phyloP scores from a whole-genome alignment of 2,797 vertebrate genomes.

The Alosa sapidissima region DNA sequence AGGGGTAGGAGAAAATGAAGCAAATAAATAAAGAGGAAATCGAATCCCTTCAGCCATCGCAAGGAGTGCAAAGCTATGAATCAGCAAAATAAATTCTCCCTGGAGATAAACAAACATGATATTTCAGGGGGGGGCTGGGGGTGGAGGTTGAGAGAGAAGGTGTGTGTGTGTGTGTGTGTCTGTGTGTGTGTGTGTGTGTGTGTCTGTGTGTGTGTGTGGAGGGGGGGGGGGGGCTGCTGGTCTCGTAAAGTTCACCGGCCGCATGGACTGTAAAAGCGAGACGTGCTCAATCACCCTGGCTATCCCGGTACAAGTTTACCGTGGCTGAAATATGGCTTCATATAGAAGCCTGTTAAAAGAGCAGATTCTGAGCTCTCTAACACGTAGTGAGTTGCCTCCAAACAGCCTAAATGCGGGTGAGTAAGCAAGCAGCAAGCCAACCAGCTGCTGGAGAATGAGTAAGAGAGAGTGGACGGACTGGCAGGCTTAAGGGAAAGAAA shows the following conservation, averaged over 20 bases:
- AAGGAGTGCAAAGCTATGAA: slow-evolving; percentile 70
- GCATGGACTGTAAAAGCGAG: slow-evolving; percentile 66
- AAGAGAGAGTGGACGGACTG: background rate
- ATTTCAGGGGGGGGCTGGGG: slow-evolving; percentile 67
- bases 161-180: no score
- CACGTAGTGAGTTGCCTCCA: slow-evolving; percentile 47
- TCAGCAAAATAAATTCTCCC: slow-evolving; percentile 78
- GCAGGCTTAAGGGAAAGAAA: background rate
- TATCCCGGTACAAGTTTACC: slow-evolving; percentile 56
- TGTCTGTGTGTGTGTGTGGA: background rate
- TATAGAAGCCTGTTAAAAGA: slow-evolving; percentile 63
- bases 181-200: background rate
- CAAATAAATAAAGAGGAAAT: slow-evolving; percentile 78
- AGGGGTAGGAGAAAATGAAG: slow-evolving; percentile 63
- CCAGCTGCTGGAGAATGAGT: background rate
- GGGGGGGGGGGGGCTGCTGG: slow-evolving; percentile 47
- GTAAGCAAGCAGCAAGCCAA: background rate
- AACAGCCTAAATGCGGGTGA: background rate
- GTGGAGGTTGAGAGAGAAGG: slow-evolving; percentile 36
- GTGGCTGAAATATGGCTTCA: slow-evolving; percentile 64
- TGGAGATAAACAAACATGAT: slow-evolving; percentile 79
- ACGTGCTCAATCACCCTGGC: slow-evolving; percentile 66
- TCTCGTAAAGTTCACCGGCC: slow-evolving; percentile 74
- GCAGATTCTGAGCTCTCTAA: slow-evolving; percentile 61
- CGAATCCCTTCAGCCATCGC: slow-evolving; percentile 72